Base-by-base conservation (phyloP, 2,888 invertebrate species). In the Ophioninae sp. region DNA sequence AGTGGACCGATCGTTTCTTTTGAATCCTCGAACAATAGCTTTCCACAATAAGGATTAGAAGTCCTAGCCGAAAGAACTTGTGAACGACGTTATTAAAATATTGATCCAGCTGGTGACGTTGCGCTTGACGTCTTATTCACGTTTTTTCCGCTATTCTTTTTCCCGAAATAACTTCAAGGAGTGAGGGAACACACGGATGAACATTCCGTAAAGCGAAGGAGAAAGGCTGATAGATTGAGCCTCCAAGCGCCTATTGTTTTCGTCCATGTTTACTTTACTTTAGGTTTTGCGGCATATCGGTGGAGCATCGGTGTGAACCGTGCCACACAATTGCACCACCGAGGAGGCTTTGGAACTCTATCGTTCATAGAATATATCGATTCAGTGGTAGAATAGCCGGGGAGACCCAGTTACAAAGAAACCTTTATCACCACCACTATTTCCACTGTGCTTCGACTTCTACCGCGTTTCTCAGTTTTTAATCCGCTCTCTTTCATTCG, bases 181-280 rank as follows among this genome's bases (percentile, higher is more conserved):
- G 23, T 68, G 17, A 23, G 30, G 17, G 23, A 68, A 23, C 50
- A 68, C 44, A 68, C 13, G 20, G 17, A 7, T 7, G 17, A 44
- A 50, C 23, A 50, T 68, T 68, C 21, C 50, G 41, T 23, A 13
- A 6, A 50, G 1, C 50, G 50, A 50, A 50, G 23, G n/a, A 68
- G 50, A 30, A 23, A 23, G 41, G 30, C 23, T 23, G 50, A 68
- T 50, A 68, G 68, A 68, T 68, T 23, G 17, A 23, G 17, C 7
- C 50, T 44, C n/a, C 50, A 44, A 68, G 17, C 50, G 23, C 23
- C 68, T 17, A 68, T 68, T 68, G 50, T 68, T 68, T 44, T 65
- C 37, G 37, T 65, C 50, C 30, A 7, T 23, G 68, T 23, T 5
- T 68, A n/a, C 68, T 68, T 44, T 23, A 7, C 68, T 68, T 44